Percentiles rank a stretch among this genome's conserved stretches.
phyloP scores from a whole-genome alignment of 2,113 vertebrate genomes.

The Stomatorhinus ivindoensis region DNA sequence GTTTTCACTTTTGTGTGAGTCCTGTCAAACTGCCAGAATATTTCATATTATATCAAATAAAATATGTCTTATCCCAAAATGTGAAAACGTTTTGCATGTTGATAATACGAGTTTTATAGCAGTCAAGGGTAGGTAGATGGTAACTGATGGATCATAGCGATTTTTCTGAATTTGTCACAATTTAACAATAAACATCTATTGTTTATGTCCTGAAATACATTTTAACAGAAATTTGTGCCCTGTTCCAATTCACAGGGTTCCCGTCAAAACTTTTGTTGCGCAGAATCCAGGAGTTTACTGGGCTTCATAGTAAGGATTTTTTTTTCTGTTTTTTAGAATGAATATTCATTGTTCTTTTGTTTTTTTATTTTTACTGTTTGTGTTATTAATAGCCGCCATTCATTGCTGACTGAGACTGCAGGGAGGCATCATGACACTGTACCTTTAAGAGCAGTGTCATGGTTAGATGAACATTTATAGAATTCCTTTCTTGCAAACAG shows the following conservation, averaged over 20 bases:
- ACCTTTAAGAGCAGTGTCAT: neutral
- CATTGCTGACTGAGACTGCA: neutral
- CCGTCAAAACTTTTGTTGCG: slow-evolving; percentile 52
- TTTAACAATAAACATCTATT: neutral
- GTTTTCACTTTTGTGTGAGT: slow-evolving; percentile 77
- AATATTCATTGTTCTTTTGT: neutral
- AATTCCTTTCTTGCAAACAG: neutral
- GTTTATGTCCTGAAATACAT: neutral
- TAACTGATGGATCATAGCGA: neutral
- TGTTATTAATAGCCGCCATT: neutral
- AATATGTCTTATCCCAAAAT: neutral
- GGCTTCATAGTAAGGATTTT: slow-evolving; percentile 76
- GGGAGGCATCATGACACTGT: neutral
- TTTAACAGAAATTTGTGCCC: neutral
- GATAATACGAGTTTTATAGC: neutral
- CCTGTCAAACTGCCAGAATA: neutral
- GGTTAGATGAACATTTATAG: neutral
- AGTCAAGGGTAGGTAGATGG: neutral
- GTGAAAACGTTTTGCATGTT: neutral
- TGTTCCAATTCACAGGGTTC: slow-evolving; percentile 44
- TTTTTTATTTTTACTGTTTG: neutral
- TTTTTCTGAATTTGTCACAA: neutral
- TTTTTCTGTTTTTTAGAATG: neutral
- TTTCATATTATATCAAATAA: neutral
- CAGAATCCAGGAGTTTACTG: slow-evolving; percentile 70